A percentile compares a stretch with the other conserved stretches of the same genome.
Evolutionary conservation across 2,888 invertebrate genomes (phyloP).

Genomic region (Idaea dimidiata): DNA sequence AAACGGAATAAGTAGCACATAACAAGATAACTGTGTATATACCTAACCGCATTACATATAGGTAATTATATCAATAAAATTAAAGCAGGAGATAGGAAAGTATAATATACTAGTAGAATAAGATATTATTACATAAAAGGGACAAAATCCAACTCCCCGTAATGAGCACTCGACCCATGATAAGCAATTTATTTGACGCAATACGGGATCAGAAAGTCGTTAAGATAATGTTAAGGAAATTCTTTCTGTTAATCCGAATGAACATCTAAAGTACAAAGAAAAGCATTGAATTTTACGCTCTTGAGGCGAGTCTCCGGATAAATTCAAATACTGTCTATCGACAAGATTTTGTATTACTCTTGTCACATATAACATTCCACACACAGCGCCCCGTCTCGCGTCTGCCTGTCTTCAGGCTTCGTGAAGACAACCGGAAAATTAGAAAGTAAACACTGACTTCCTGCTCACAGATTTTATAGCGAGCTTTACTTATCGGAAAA

Average conservation of each 20-base stretch:
- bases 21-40: no score
- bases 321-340: slow-evolving; percentile 36
- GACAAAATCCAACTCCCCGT: slow-evolving; percentile 30
- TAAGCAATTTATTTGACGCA: slow-evolving; percentile 69
- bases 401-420: slow-evolving; percentile 55
- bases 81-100: neutral
- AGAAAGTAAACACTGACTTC: slow-evolving; percentile 70
- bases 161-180: slow-evolving; percentile 53
- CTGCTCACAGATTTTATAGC: slow-evolving; percentile 44
- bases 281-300: slow-evolving; percentile 28
- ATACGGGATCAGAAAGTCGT: slow-evolving; percentile 60
- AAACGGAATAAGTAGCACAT: no score
- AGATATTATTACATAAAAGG: neutral
- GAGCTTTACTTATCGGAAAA: slow-evolving; percentile 35
- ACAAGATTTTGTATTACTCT: slow-evolving; percentile 52
- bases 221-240: slow-evolving; percentile 60
- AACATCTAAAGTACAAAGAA: slow-evolving; percentile 26
- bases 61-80: slow-evolving; percentile 34
- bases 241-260: slow-evolving; percentile 43
- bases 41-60: slow-evolving; percentile 3
- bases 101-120: neutral
- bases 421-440: slow-evolving; percentile 78
- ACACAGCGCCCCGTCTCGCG: slow-evolving; percentile 29
- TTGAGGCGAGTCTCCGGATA: slow-evolving; percentile 17
- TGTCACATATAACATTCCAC: slow-evolving; percentile 57